Base-by-base conservation (phyloP, 2,888 invertebrate genomes). In the Drosophila kambysellisi region DNA sequence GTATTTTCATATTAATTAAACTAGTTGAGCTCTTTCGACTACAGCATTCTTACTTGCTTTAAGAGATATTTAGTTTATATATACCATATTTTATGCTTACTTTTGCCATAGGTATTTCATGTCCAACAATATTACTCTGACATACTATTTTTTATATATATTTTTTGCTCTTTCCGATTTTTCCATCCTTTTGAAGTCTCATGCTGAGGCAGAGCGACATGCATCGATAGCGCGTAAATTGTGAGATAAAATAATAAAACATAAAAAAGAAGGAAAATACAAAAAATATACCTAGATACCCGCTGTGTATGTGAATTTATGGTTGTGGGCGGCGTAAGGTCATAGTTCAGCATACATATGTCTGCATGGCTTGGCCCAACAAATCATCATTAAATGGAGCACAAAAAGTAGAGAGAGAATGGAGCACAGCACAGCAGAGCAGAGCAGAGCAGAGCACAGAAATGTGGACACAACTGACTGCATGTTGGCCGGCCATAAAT, bases 341-440 rank as follows among this genome's bases (percentile, higher is more conserved):
- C 83, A 81, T 63, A 82, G 79, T 70, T 82, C 69, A 62, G 61
- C 70, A 72, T 80, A 76, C 83, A 83, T 80, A 83, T 83, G 83
- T 76, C 81, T 68, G 76, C 80, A 74, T 74, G 76, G 65, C 59
- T 74, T 39, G 52, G 60, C 9, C 66, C 65, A 57, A 82, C 82
- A 79, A 79, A 79, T 79, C 79, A 79, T 82, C 82, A 79, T 79
- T 82, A 82, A 74, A 73, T 66, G 60, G 67, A 65, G 58, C 75
- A 60, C 72, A 79, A 33, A 39, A 35, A 57, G 65, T 37, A 6
- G 39, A 4, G 17, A n/a, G 17, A n/a, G 25, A 15, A 12, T 15
- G 53, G 29, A 17, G 17, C 15, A 15, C 20, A 17, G 17, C 15
- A 15, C 20, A 20, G 46, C 43, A 7, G 4, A 20, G 20, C 43